Base-by-base conservation (phyloP, 2,797 vertebrate genomes). In the Acanthiza pusilla region DNA sequence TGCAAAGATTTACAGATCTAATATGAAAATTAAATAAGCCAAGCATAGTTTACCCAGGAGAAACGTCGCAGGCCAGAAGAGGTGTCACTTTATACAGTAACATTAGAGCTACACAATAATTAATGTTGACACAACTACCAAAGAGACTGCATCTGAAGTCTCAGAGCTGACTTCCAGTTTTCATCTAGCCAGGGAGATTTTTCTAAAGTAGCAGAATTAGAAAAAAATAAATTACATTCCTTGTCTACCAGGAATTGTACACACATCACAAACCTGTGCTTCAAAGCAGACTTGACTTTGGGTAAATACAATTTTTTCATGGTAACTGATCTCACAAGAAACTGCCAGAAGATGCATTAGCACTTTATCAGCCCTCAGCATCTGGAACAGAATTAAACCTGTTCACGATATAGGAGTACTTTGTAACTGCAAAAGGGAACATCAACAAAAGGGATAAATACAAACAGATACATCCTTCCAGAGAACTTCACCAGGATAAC, bases 331-430 rank as follows among this genome's bases (percentile, higher is more conserved):
- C 58, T 65, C 50, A 12, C 47, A 75, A 78, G 58, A 38, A 91
- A 84, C 93, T 88, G 88, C 92, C 92, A 92, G 82, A 93, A 93
- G 51, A 95, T 0, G 0, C 73, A 78, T 95, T 93, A 91, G 73
- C 75, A 75, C 58, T 88, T 61, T 93, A 94, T 94, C 95, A 92
- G 72, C 30, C 65, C 45, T 42, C 0, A 50, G 82, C 53, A 93
- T 78, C 76, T 85, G 73, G 73, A 93, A 92, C 63, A 81, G 63
- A 93, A 95, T 75, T 88, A 80, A 88, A 89, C 73, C 76, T 66
- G 29, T 10, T 77, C 21, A 4, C 36, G 65, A 42, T 78, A 88
- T 3, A 85, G 19, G 12, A 93, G 36, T 9, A 92, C 51, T 85
- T 36, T 19, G 58, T 55, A 77, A 95, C 85, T 91, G 84, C 62